Conservation (phyloP, 2,888 invertebrate genomes). For the Lasioglossum oenotherae region DNA sequence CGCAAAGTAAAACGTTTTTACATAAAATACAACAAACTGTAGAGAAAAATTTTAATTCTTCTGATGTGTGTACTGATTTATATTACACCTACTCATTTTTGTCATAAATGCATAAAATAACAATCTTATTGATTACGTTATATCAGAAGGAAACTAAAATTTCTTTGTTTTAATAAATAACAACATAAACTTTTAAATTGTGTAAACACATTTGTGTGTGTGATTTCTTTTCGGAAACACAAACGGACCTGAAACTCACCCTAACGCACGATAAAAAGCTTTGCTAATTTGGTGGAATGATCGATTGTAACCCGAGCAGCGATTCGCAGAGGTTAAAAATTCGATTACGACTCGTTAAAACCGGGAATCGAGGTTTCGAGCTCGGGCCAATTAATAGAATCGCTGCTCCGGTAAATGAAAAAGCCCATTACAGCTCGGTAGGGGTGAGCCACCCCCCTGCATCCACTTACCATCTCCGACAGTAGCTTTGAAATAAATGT, state of each 20-base stretch:
- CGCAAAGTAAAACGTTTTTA: not conserved
- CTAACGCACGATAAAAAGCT: not conserved
- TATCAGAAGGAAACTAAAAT: too few relatives aligned
- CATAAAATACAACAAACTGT: not conserved
- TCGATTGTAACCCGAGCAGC: not conserved
- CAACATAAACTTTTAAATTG: too few relatives aligned
- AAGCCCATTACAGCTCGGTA: not conserved
- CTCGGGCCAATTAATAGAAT: conserved; percentile 44
- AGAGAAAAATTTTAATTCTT: too few relatives aligned
- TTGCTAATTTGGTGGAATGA: not conserved
- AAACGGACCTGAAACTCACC: too few relatives aligned
- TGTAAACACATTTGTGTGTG: too few relatives aligned
- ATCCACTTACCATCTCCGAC: conserved; percentile 15
- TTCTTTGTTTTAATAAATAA: too few relatives aligned
- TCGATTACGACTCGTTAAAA: not conserved
- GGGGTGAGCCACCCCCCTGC: not conserved
- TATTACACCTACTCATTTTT: too few relatives aligned
- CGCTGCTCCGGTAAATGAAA: conserved; percentile 22
- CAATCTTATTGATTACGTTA: too few relatives aligned
- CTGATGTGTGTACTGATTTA: too few relatives aligned
- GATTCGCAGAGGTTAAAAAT: not conserved
- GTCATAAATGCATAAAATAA: too few relatives aligned
- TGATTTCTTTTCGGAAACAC: too few relatives aligned
- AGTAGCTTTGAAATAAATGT: conserved; percentile 48
- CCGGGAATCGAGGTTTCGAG: not conserved